Conservation (phyloP, 2,888 invertebrate genomes). For the Drosophila formosana region DNA sequence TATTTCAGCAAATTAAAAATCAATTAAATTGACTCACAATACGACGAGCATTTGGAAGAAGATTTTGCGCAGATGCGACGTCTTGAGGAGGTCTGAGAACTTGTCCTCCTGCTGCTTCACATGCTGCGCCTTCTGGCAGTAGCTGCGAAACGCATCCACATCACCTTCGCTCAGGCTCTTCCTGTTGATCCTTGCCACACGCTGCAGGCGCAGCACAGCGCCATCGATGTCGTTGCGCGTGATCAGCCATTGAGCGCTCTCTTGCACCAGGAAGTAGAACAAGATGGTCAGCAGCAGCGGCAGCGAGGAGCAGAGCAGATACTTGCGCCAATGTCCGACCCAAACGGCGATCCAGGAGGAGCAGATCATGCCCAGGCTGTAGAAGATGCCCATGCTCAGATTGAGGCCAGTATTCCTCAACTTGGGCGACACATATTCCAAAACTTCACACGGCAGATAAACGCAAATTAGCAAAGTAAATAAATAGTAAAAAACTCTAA, state of each 20-base stretch:
- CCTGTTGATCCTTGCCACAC: constrained; percentile 86
- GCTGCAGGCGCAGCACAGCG: constrained; percentile 85
- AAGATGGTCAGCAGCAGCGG: constrained; percentile 85
- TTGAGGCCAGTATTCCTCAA: constrained; percentile 87
- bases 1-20: too few relatives aligned
- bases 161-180: constrained; percentile 81
- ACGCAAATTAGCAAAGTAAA: neutral
- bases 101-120: constrained; percentile 32
- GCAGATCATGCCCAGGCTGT: constrained; percentile 86
- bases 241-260: constrained; percentile 87
- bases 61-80: constrained; percentile 86
- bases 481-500: constrained; percentile 42
- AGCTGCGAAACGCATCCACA: constrained; percentile 69
- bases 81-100: constrained; percentile 85
- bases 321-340: constrained; percentile 85
- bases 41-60: constrained; percentile 86
- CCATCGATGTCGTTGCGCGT: constrained; percentile 86
- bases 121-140: constrained; percentile 61
- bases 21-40: constrained; percentile 85
- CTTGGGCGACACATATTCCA: constrained; percentile 87
- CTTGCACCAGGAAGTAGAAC: constrained; percentile 86
- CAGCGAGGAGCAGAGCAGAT: constrained; percentile 85
- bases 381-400: constrained; percentile 86
- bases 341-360: constrained; percentile 86
- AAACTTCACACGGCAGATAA: constrained; percentile 80